A percentile compares a stretch with the other conserved stretches of the same genome.
Conservation (phyloP, 2,888 invertebrate species). For the Chironomus riparius region DNA sequence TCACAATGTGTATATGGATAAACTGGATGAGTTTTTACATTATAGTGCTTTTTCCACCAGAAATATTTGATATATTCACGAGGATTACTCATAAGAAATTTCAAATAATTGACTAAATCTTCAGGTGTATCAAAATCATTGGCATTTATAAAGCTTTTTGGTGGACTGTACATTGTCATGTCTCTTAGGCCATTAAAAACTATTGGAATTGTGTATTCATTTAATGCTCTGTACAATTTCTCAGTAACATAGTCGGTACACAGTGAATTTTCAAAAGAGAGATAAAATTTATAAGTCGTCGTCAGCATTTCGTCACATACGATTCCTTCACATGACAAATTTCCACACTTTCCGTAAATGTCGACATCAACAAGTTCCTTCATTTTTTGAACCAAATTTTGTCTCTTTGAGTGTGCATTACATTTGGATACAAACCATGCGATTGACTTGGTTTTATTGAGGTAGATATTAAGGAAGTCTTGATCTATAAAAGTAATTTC, state of each 20-base stretch:
- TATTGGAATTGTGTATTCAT: slow-evolving; percentile 54
- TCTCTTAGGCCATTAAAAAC: slow-evolving; percentile 53
- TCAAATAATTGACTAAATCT: slow-evolving; percentile 46
- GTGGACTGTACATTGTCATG: slow-evolving; percentile 47
- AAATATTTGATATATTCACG: background rate
- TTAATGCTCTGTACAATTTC: slow-evolving; percentile 48
- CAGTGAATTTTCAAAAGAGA: slow-evolving; percentile 47
- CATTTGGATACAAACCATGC: background rate
- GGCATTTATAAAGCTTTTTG: slow-evolving; percentile 49
- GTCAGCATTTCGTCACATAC: background rate
- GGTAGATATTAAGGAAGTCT: background rate
- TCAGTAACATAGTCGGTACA: slow-evolving; percentile 57
- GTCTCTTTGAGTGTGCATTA: background rate
- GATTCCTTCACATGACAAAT: background rate
- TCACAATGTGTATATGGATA: background rate
- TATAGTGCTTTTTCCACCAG: background rate
- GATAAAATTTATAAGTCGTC: background rate
- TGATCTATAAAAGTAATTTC: background rate
- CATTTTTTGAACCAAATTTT: background rate
- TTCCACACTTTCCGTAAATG: background rate
- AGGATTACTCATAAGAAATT: slow-evolving; percentile 42
- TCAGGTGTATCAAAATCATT: slow-evolving; percentile 46
- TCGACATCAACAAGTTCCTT: background rate
- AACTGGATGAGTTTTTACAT: background rate
- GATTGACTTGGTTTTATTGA: background rate